These are phyloP conservation scores for Aepyceros melampus DNA, from an alignment of 2,113 vertebrate species.

Conservation along the genomic window DNA sequence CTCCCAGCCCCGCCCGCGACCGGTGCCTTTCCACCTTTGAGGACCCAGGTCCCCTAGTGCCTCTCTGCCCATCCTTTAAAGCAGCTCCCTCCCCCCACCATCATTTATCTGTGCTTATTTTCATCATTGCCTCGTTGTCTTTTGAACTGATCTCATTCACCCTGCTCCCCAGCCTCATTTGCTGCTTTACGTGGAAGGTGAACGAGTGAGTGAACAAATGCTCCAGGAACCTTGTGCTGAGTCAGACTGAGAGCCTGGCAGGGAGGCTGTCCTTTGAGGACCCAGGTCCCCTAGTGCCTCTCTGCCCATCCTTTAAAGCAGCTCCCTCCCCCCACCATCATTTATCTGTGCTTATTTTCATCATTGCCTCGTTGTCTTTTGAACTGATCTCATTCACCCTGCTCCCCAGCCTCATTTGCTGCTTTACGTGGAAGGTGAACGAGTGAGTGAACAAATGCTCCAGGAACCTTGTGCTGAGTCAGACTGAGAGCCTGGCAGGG, in stretches of 20 bases:
- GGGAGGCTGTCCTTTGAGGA: background rate
- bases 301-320: background rate
- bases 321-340: rapidly evolving
- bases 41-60: background rate
- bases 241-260: background rate
- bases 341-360: background rate
- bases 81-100: rapidly evolving
- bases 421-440: background rate
- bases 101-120: background rate
- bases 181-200: background rate
- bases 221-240: background rate
- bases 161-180: background rate
- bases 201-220: background rate
- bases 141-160: background rate
- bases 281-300: background rate
- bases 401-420: background rate
- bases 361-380: rapidly evolving
- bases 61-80: background rate
- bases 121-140: rapidly evolving
- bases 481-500: background rate
- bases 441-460: background rate
- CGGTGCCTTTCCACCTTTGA: background rate
- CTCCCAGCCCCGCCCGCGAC: background rate
- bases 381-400: background rate
- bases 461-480: background rate